Conservation (phyloP, 2,113 vertebrate genomes). For the Xenus cinereus region DNA sequence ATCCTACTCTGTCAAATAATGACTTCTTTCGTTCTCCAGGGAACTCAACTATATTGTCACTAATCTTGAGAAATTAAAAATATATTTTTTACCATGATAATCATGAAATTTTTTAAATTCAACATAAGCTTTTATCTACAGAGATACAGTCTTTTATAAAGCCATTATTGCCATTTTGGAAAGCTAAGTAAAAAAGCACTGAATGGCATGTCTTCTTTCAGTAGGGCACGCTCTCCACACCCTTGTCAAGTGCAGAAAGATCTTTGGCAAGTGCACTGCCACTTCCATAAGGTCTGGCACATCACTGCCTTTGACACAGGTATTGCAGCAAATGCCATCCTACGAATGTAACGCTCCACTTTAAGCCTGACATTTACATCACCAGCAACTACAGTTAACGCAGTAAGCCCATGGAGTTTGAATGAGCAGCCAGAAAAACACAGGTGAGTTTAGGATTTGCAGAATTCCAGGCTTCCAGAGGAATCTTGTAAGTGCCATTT, state of each 20-base stretch:
- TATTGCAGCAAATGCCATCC: neutral
- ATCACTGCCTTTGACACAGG: neutral
- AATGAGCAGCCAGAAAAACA: neutral
- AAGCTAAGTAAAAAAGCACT: neutral
- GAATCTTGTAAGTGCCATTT: neutral
- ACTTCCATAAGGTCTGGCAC: neutral
- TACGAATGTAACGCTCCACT: neutral
- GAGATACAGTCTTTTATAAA: neutral
- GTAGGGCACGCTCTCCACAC: neutral
- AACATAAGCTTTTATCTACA: neutral
- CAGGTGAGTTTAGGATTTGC: neutral
- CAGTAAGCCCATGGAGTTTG: neutral
- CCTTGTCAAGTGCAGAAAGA: neutral
- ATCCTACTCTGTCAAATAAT: neutral
- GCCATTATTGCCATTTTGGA: neutral
- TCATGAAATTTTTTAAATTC: neutral
- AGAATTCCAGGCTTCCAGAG: neutral
- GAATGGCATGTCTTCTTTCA: neutral
- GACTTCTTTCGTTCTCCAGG: neutral
- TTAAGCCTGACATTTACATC: neutral
- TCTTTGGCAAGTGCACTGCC: neutral
- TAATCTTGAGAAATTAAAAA: neutral
- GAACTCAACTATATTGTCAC: neutral
- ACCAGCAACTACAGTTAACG: neutral
- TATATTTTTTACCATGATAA: neutral